These are phyloP conservation scores for Chloroceryle amazona DNA, from an alignment of 2,797 vertebrate genomes.

Conservation along the genomic window DNA sequence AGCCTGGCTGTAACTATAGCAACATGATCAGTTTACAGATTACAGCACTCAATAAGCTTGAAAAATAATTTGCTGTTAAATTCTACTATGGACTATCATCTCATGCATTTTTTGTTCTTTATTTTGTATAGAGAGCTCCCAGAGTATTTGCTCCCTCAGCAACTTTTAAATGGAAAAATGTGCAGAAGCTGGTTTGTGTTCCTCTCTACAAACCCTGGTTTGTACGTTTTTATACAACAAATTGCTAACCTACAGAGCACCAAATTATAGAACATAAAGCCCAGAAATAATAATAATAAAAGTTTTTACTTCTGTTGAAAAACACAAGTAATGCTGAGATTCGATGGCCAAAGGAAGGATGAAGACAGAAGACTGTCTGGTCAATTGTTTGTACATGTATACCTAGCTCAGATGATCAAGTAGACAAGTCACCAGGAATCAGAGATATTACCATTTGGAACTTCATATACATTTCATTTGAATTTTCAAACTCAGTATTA, in stretches of 20 bases:
- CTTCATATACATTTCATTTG: neutral
- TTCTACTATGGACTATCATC: neutral
- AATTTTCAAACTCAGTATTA: neutral
- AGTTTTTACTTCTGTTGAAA: neutral
- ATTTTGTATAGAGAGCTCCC: neutral
- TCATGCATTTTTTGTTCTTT: neutral
- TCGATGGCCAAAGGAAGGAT: neutral
- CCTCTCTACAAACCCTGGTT: neutral
- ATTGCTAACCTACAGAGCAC: neutral
- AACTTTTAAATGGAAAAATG: neutral
- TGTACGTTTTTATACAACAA: neutral
- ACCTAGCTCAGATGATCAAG: neutral
- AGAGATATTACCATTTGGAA: neutral
- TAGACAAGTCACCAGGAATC: neutral
- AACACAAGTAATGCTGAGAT: neutral
- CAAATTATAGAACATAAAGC: neutral
- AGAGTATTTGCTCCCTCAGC: neutral
- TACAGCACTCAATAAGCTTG: constrained; percentile 44
- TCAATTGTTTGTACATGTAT: neutral
- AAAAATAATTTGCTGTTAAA: constrained; percentile 43
- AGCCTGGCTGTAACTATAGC: constrained; percentile 70
- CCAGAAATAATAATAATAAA: neutral
- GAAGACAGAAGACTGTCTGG: neutral
- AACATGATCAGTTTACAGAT: constrained; percentile 68
- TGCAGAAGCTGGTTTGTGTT: neutral